Base-by-base conservation (phyloP, 1,140 invertebrate genomes). In the Drosophila gunungcola region DNA sequence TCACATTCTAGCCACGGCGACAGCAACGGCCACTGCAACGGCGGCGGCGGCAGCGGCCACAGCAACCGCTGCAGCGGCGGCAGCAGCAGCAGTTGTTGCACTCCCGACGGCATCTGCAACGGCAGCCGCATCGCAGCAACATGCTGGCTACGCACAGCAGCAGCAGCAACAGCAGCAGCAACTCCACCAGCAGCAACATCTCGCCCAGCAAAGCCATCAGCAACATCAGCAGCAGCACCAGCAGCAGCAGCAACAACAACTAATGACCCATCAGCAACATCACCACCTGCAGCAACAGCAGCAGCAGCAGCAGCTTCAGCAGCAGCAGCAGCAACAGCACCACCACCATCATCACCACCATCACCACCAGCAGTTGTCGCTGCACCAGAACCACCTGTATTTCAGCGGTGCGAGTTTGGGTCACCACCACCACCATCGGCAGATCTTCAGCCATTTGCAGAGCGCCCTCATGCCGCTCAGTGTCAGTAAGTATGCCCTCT, bases 371-470 rank as follows among this genome's bases (percentile, higher is more conserved):
- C 90, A 91, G 65, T 61, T 91, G 78, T 86, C 90, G 55, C 80
- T 91, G 86, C 91, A 92, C 57, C 90, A 91, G 81, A 91, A 92
- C 76, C 90, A 91, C 80, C 69, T 91, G 64, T 91, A 89, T 69
- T 91, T 92, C 63, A 92, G 86, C 64, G 91, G 91, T 16, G 55
- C 72, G 11, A 79, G 73, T 41, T 54, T 91, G 55, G 85, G 81
- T 34, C 83, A 84, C 34, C 89, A 91, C 51, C 90, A 92, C 42
- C 86, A 91, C 58, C 91, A 92, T 67, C 81, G 91, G 32, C 91
- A 92, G 80, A 84, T 92, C 64, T 92, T 92, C 77, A 92, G 91
- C 45, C 91, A 92, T 38, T 62, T 92, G 79, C 91, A 92, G 57
- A 92, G 88, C 61, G 91, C 91, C 12, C 74, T 92, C 16, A 81